A percentile compares a stretch with the other conserved stretches of the same genome.
Conservation (phyloP, 1,140 invertebrate species). For the Oreohelix idahoensis region DNA sequence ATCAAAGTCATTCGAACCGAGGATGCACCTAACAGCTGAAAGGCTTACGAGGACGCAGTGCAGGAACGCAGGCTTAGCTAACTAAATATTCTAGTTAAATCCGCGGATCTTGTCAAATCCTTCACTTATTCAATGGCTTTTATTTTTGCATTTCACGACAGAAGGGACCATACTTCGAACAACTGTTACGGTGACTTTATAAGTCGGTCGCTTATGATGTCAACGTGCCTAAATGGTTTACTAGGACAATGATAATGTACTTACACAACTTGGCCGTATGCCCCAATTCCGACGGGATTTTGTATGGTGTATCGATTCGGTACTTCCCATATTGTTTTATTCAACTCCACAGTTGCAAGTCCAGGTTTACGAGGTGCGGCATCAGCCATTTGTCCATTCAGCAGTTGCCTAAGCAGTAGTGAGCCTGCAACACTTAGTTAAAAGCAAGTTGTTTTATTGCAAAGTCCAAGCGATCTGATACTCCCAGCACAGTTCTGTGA, state of each 20-base stretch:
- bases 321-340: constrained; percentile 97
- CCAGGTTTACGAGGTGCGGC: constrained; percentile 45
- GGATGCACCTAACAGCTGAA: no score
- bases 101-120: no score
- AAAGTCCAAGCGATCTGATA: not conserved
- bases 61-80: no score
- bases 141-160: no score
- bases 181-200: no score
- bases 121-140: no score
- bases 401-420: not conserved
- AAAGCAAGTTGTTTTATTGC: not conserved
- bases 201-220: no score
- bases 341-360: constrained; percentile 84
- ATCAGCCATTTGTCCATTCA: constrained; percentile 40
- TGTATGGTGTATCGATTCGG: constrained; percentile 92
- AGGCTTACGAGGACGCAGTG: no score
- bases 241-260: constrained; percentile 67
- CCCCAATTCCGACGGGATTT: constrained; percentile 93
- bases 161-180: no score
- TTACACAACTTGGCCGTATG: constrained; percentile 98
- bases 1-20: no score
- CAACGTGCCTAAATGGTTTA: no score
- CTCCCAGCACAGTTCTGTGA: not conserved
- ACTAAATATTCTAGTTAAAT: no score
- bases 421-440: not conserved